Conservation (phyloP, 2,113 vertebrate genomes). For the Mellivora capensis region DNA sequence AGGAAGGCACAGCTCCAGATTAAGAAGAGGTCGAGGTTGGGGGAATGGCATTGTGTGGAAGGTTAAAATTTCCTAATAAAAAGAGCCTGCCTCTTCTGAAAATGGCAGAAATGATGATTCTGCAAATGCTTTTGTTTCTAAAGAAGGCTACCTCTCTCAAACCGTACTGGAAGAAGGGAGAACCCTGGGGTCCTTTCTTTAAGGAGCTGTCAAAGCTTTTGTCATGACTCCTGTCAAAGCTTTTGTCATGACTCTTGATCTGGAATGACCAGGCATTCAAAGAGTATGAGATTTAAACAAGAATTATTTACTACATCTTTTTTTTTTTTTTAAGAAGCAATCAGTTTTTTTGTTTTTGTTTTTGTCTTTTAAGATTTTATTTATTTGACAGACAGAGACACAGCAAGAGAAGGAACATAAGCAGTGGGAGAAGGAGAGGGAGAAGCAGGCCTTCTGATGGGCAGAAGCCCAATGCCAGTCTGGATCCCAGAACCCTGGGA, state of each 20-base stretch:
- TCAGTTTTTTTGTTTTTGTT: too few relatives aligned
- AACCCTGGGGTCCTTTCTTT: neutral
- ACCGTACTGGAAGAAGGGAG: neutral
- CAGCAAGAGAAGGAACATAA: too few relatives aligned
- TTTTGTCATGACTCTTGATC: neutral
- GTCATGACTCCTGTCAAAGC: neutral
- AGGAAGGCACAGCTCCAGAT: neutral
- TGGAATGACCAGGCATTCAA: neutral
- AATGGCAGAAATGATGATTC: neutral
- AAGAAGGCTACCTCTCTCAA: neutral
- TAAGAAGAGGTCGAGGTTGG: neutral
- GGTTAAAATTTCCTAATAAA: neutral
- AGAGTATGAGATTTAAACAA: neutral
- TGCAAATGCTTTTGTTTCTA: neutral
- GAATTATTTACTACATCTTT: neutral
- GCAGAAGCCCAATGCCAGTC: too few relatives aligned
- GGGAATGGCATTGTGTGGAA: neutral
- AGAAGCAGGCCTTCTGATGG: too few relatives aligned
- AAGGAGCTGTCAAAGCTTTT: neutral
- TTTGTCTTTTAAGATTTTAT: too few relatives aligned
- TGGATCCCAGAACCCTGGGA: too few relatives aligned
- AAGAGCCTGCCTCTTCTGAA: neutral
- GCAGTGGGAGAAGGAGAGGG: too few relatives aligned
- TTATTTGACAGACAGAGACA: too few relatives aligned
- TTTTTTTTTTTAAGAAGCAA: too few relatives aligned